phyloP scores from a whole-genome alignment of 2,113 vertebrate species.

The Archilochus colubris region DNA sequence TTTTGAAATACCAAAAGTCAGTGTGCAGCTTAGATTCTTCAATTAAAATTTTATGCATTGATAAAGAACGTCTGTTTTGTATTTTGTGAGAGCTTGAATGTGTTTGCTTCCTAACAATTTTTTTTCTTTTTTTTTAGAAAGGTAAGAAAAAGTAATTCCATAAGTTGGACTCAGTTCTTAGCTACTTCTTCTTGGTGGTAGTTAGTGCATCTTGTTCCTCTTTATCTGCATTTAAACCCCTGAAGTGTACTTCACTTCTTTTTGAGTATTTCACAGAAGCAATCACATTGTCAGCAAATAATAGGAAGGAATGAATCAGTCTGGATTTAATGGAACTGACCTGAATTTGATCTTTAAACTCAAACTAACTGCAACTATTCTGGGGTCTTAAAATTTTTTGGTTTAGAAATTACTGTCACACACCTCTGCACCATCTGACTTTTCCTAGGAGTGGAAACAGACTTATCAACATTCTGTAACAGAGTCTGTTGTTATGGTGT shows the following conservation, averaged over 20 bases:
- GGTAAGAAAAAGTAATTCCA: background rate
- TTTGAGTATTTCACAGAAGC: slow-evolving; percentile 2
- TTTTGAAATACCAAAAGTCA: slow-evolving; percentile 27
- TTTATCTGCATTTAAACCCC: background rate
- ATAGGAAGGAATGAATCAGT: background rate
- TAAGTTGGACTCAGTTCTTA: background rate
- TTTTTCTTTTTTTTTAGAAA: slow-evolving; percentile 4
- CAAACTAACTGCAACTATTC: background rate
- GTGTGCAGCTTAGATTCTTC: background rate
- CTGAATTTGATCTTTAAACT: slow-evolving; percentile 27
- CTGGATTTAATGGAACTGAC: background rate
- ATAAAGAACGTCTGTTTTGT: background rate
- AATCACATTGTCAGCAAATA: background rate
- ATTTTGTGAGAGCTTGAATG: background rate
- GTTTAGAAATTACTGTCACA: slow-evolving; percentile 7
- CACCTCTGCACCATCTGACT: slow-evolving; percentile 17
- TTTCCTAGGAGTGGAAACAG: slow-evolving; percentile 25
- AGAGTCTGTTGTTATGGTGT: background rate
- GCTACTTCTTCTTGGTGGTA: background rate
- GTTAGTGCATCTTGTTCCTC: background rate
- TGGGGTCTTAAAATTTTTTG: background rate
- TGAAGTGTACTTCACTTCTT: background rate
- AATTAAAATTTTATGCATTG: slow-evolving; percentile 11
- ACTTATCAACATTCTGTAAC: slow-evolving; percentile 20
- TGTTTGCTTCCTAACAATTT: background rate